Evolutionary conservation across 2,113 vertebrate species (phyloP).

Genomic region (Sander vitreus): DNA sequence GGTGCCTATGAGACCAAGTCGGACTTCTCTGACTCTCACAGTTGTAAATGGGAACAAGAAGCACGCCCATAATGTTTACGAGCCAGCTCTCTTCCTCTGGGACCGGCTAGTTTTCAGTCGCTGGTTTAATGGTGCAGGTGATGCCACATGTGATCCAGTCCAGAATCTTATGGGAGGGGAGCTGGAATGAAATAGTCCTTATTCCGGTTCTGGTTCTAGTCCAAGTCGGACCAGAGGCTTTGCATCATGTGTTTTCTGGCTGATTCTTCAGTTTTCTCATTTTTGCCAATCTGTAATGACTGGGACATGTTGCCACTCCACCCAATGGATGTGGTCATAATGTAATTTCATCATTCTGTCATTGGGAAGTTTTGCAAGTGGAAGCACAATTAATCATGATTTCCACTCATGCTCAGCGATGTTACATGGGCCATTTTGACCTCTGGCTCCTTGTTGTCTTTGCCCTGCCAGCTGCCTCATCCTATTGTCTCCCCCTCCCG

Average conservation of each 20-base stretch:
- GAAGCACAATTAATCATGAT: conserved; percentile 24
- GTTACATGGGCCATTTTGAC: not conserved
- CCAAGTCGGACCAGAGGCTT: conserved; percentile 7
- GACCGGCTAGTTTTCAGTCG: conserved; percentile 50
- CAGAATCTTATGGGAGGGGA: not conserved
- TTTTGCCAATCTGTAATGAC: conserved; percentile 1
- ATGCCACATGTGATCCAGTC: conserved; percentile 30
- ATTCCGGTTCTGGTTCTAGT: conserved; percentile 1
- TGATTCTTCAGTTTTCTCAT: conserved; percentile 2
- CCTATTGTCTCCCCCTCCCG: conserved; percentile 19
- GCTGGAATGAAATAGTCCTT: conserved; percentile 11
- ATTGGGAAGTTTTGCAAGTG: conserved; percentile 11
- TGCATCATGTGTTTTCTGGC: not conserved
- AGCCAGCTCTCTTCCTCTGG: conserved; percentile 54
- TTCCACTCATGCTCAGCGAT: conserved; percentile 35
- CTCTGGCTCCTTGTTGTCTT: conserved; percentile 15
- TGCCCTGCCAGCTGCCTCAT: conserved; percentile 26
- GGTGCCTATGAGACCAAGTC: conserved; percentile 41
- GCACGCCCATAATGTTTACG: conserved; percentile 49
- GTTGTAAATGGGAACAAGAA: conserved; percentile 45
- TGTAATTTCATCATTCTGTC: conserved; percentile 37
- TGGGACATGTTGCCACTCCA: conserved; percentile 39
- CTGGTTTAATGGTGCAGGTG: conserved; percentile 54
- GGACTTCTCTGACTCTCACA: conserved; percentile 29
- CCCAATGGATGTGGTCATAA: conserved; percentile 33